Evolutionary conservation across 2,888 invertebrate species (phyloP).

Genomic region (Esperia sulphurella): DNA sequence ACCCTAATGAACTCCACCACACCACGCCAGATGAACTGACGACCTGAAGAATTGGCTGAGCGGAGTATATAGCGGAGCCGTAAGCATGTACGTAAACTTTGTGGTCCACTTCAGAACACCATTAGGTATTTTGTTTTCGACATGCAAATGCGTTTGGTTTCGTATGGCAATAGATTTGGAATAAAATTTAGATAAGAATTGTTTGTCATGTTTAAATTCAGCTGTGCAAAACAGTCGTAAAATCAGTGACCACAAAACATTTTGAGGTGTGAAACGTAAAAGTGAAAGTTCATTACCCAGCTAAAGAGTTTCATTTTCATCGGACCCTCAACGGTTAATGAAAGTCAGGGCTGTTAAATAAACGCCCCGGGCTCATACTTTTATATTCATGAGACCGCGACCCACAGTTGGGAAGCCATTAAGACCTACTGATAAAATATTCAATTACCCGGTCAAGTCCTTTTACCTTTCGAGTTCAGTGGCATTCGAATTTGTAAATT

Average conservation of each 20-base stretch:
- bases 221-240: background rate
- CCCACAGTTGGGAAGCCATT: conserved; percentile 20
- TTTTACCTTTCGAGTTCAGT: conserved; percentile 47
- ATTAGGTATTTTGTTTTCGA: no score
- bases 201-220: background rate
- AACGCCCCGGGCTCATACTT: conserved; percentile 21
- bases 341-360: conserved; percentile 19
- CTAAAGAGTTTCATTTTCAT: conserved; percentile 14
- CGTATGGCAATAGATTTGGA: no score
- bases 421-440: conserved; percentile 46
- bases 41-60: no score
- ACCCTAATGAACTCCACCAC: no score
- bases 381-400: conserved; percentile 50
- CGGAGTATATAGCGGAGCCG: no score
- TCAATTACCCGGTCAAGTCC: conserved; percentile 49
- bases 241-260: background rate
- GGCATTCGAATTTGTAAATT: conserved; percentile 40
- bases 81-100: no score
- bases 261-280: conserved; percentile 9
- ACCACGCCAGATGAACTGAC: no score
- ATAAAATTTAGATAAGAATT: no score
- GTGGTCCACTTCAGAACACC: no score
- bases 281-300: conserved; percentile 21
- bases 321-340: conserved; percentile 10
- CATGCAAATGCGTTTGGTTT: no score